Evolutionary conservation across 1,140 invertebrate genomes (phyloP), one percentile per base, ranked within the genome.

Genomic region (Latrodectus geometricus): DNA sequence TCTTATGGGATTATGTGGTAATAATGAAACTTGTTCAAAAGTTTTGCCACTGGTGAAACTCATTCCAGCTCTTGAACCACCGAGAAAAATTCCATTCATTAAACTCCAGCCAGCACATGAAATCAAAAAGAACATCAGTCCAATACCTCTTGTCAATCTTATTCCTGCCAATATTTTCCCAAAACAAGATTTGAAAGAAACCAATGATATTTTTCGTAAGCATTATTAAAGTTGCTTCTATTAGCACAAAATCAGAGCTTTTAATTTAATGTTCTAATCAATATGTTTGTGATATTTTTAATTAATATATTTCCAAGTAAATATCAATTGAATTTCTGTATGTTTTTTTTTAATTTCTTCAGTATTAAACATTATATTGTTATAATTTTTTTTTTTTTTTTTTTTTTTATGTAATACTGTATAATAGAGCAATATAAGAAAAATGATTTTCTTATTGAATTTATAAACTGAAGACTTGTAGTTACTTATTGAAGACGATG

Each of bases 121-220:
- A 4, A 69, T 50, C 35, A 8, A 15, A 7, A 23, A 81, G 21
- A 35, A 61, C n/a, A 17, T 50, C 48, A 35, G 68, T n/a, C 9
- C 49, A 0, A n/a, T 72, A 17, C 81, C 81, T 8, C 49, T 84
- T 20, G 75, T 86, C 0, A 77, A 15, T n/a, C 23, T 86, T 17
- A 15, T 86, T 70, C 83, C 83, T 56, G 61, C 65, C 12, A 14
- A 61, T 56, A 21, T 78, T 49, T 5, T 35, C 9, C 56, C 74
- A 0, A 86, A 86, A 21, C 77, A 86, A 56, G 12, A 48, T 9
- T 50, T 68, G n/a, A 56, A 69, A 15, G 77, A 87, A 35, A 50
- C 69, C 0, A 87, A 87, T 56, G 85, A 87, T 20, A 68, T 87
- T 69, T 74, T 75, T 56, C 78, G 84, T 86, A 86, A 73, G 84